phyloP scores from a whole-genome alignment of 2,888 invertebrate species.

The Apotomis betuletana region DNA sequence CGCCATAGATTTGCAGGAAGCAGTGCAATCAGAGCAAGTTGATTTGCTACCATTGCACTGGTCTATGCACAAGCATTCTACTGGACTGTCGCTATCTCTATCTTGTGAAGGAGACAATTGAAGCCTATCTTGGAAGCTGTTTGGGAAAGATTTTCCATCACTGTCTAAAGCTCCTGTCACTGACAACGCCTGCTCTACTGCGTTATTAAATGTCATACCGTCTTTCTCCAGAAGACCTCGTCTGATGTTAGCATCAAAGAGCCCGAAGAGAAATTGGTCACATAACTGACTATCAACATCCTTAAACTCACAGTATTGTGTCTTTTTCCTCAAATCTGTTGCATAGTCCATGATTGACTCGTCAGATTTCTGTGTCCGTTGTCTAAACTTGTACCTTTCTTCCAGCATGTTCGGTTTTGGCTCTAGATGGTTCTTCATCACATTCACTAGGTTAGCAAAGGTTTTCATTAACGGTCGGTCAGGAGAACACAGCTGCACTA shows the following conservation, averaged over 20 bases:
- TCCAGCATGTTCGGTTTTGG: conserved; percentile 5
- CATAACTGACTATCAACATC: conserved; percentile 20
- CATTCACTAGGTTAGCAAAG: not conserved
- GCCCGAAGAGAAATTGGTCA: conserved; percentile 34
- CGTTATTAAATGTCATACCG: conserved; percentile 2
- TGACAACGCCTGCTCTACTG: conserved; percentile 22
- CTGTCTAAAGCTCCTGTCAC: conserved; percentile 1
- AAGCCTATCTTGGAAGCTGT: not conserved
- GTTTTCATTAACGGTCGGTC: conserved; percentile 7
- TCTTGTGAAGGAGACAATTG: not conserved
- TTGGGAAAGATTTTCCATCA: not conserved
- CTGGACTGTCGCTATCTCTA: not conserved
- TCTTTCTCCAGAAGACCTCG: not conserved
- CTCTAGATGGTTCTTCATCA: conserved; percentile 26
- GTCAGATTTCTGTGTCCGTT: conserved; percentile 10
- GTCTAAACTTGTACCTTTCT: conserved; percentile 22
- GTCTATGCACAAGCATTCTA: conserved; percentile 13
- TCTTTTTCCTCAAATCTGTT: conserved; percentile 19
- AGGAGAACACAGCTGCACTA: conserved; percentile 25
- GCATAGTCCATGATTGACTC: conserved; percentile 33
- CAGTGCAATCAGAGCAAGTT: not conserved
- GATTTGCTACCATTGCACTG: conserved; percentile 6
- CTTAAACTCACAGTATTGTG: conserved; percentile 15
- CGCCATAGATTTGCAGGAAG: not conserved
- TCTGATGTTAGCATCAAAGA: conserved; percentile 2